Percentiles rank a stretch among this genome's conserved stretches.
These are phyloP conservation scores for Mesodorylaimus sp. DNA, from an alignment of 2,888 invertebrate genomes.

Conservation along the genomic window DNA sequence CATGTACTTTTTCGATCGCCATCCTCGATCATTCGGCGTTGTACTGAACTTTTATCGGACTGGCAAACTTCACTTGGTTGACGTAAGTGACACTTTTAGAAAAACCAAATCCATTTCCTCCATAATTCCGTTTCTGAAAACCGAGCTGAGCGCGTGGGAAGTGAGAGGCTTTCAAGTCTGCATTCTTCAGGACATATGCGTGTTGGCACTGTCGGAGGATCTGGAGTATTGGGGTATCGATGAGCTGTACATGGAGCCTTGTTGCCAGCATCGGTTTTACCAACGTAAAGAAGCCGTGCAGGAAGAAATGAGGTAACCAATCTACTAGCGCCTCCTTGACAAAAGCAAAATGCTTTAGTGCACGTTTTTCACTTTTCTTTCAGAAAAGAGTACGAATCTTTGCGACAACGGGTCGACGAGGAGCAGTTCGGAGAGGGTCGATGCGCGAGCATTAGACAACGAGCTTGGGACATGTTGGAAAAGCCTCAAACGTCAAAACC, in stretches of 20 bases:
- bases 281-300: slow-evolving; percentile 93
- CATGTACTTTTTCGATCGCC: slow-evolving; percentile 96
- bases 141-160: no score
- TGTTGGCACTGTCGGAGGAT: slow-evolving; percentile 91
- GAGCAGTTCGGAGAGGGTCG: slow-evolving; percentile 75
- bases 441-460: slow-evolving; percentile 84
- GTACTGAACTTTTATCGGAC: slow-evolving; percentile 90
- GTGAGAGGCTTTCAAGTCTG: no score
- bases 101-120: no score
- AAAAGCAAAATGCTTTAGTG: no score
- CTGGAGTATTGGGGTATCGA: slow-evolving; percentile 97
- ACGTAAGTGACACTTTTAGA: no score
- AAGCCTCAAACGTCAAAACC: slow-evolving; percentile 91
- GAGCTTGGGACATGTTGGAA: slow-evolving; percentile 90
- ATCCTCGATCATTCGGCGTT: slow-evolving; percentile 91
- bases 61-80: slow-evolving; percentile 88
- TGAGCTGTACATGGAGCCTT: slow-evolving; percentile 86
- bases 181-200: slow-evolving; percentile 67
- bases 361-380: no score
- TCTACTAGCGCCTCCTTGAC: no score
- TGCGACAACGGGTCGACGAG: slow-evolving; percentile 67
- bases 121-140: no score
- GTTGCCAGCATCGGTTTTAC: slow-evolving; percentile 84
- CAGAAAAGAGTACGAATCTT: slow-evolving; percentile 90
- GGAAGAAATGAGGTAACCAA: slow-evolving; percentile 93